Evolutionary conservation across 2,113 vertebrate species (phyloP).

Genomic region (Indicator indicator): DNA sequence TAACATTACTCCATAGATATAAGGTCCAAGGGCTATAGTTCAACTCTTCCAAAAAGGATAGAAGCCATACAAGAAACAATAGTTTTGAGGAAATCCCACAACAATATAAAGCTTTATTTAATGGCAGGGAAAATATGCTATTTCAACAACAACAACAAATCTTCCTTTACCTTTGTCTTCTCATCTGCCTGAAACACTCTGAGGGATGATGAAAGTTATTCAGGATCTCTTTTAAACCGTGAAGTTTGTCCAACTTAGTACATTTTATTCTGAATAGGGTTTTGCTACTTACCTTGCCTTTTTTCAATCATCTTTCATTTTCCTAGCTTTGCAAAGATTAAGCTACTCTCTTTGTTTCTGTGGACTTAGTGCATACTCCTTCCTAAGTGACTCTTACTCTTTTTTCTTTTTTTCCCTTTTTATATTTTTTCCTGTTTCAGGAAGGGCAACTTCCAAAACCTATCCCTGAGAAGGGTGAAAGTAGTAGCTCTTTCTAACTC

Average conservation of each 20-base stretch:
- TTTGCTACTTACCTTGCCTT: background rate
- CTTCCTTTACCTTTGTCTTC: background rate
- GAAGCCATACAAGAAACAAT: background rate
- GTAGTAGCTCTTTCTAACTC: background rate
- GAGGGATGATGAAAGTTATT: background rate
- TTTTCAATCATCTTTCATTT: background rate
- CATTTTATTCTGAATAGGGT: background rate
- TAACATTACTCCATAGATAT: background rate
- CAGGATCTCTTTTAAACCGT: background rate
- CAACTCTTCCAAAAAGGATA: background rate
- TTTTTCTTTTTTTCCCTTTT: background rate
- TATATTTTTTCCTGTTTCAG: background rate
- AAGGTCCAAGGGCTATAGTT: background rate
- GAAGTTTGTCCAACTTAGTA: background rate
- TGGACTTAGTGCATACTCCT: background rate
- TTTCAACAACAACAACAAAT: background rate
- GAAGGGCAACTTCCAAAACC: background rate
- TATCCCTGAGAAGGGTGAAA: background rate
- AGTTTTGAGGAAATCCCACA: background rate
- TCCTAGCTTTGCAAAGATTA: background rate
- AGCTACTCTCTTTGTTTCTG: background rate
- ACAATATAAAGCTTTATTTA: background rate
- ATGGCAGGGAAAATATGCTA: background rate
- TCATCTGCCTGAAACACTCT: background rate
- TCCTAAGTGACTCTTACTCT: background rate